Percentiles rank a stretch among this genome's conserved stretches.
phyloP scores from a whole-genome alignment of 2,113 vertebrate species.

The Ammospiza caudacuta region DNA sequence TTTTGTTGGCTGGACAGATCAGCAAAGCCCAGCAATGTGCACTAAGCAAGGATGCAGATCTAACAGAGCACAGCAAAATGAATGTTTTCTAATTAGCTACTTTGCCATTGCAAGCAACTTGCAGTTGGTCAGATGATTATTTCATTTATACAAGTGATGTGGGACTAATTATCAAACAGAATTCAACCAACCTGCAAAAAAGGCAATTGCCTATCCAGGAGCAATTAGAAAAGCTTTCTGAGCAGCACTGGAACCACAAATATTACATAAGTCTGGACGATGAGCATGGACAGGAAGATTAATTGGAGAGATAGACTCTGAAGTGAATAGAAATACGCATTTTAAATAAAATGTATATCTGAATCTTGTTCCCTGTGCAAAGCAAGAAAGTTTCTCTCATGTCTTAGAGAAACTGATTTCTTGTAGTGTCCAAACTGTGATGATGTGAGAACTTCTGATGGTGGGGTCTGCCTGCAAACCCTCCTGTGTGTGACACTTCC shows the following conservation, averaged over 20 bases:
- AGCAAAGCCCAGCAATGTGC: not conserved
- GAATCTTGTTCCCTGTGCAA: not conserved
- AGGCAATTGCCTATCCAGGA: slow-evolving; percentile 45
- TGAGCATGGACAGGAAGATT: slow-evolving; percentile 57
- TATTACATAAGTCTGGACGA: slow-evolving; percentile 71
- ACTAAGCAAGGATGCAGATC: not conserved
- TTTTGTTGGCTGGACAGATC: not conserved
- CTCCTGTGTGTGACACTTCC: not conserved
- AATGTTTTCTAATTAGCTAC: slow-evolving; percentile 6
- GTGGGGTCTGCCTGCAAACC: not conserved
- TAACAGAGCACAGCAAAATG: not conserved
- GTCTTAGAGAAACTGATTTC: not conserved
- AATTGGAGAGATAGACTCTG: not conserved
- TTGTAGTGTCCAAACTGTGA: not conserved
- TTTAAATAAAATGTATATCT: not conserved
- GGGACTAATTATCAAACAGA: slow-evolving; percentile 80
- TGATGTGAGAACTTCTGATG: not conserved
- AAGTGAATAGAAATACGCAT: not conserved
- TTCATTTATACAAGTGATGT: slow-evolving; percentile 80
- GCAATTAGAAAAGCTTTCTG: slow-evolving; percentile 73
- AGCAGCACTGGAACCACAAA: slow-evolving; percentile 76
- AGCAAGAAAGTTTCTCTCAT: not conserved
- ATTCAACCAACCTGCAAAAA: not conserved
- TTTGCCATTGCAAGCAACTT: slow-evolving; percentile 73
- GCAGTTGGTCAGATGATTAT: slow-evolving; percentile 86